These are phyloP conservation scores for Sarcophilus harrisii DNA, from an alignment of 2,797 vertebrate genomes.

Conservation along the genomic window DNA sequence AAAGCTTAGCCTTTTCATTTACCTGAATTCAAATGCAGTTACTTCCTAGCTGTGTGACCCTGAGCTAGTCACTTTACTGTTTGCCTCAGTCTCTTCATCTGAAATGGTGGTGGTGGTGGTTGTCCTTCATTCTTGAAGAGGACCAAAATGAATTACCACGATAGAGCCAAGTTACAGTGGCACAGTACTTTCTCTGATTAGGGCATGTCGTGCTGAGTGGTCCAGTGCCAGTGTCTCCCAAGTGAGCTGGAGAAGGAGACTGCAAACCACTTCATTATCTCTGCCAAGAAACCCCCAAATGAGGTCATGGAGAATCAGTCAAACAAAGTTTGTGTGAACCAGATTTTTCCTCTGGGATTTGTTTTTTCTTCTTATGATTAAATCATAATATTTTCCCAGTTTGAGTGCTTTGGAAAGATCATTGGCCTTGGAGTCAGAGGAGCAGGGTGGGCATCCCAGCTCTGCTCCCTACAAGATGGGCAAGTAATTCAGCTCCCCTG, in stretches of 20 bases:
- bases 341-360: not conserved
- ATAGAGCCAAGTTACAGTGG: too few relatives aligned
- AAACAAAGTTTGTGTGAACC: not conserved
- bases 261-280: not conserved
- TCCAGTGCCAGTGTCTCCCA: too few relatives aligned
- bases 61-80: not conserved
- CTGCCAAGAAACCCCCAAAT: not conserved
- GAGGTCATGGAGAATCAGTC: not conserved
- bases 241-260: not conserved
- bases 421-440: not conserved
- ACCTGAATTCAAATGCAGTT: not conserved
- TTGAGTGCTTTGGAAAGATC: not conserved
- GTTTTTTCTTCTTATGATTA: not conserved
- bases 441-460: not conserved
- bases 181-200: too few relatives aligned
- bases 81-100: not conserved
- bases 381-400: not conserved
- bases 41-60: not conserved
- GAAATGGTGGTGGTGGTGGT: not conserved
- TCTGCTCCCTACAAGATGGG: not conserved
- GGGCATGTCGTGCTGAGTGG: too few relatives aligned
- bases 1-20: not conserved
- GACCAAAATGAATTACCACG: too few relatives aligned
- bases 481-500: too few relatives aligned
- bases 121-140: too few relatives aligned